Conservation (phyloP, 2,113 vertebrate genomes). For the Crotophaga sulcirostris region DNA sequence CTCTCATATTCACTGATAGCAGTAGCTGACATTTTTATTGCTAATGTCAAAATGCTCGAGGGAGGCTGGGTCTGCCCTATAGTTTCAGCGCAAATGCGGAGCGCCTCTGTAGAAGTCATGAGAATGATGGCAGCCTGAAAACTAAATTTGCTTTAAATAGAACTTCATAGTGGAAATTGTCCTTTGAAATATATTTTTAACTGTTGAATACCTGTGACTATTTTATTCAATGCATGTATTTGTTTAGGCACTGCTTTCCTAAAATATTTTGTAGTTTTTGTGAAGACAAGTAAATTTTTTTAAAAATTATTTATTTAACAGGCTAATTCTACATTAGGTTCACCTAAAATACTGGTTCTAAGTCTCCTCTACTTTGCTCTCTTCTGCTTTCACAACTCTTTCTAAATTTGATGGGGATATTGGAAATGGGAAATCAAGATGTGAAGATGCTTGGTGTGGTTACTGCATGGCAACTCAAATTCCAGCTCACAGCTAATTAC, state of each 20-base stretch:
- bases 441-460: constrained; percentile 39
- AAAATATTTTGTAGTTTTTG: neutral
- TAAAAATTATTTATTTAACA: neutral
- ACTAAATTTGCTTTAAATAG: neutral
- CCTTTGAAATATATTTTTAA: neutral
- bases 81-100: neutral
- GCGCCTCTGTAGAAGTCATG: neutral
- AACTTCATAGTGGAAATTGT: neutral
- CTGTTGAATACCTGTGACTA: neutral
- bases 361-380: neutral
- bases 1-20: neutral
- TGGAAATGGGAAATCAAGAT: constrained; percentile 40
- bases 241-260: neutral
- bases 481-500: constrained; percentile 40
- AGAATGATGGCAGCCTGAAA: neutral
- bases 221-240: neutral
- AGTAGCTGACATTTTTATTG: neutral
- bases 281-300: neutral
- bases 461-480: constrained; percentile 29
- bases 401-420: neutral
- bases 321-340: neutral
- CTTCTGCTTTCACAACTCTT: neutral
- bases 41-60: neutral
- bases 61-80: neutral
- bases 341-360: neutral